Conservation (phyloP, 2,888 invertebrate genomes). For the Nephrotoma guestfalica region DNA sequence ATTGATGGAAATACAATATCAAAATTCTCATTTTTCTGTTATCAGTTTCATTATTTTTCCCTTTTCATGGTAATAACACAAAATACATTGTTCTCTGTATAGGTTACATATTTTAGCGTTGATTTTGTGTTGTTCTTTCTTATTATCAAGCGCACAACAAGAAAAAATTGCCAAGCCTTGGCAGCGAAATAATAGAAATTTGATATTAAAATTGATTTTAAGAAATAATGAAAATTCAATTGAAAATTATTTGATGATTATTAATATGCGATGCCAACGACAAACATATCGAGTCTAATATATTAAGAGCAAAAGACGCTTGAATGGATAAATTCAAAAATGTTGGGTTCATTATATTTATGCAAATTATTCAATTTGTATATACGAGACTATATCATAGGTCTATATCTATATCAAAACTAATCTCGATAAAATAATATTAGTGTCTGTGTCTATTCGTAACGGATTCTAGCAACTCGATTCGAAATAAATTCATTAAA, state of each 20-base stretch:
- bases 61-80: neutral
- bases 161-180: neutral
- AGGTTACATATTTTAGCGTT: neutral
- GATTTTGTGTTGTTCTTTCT: neutral
- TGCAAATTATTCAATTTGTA: too few relatives aligned
- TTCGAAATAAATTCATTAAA: too few relatives aligned
- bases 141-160: neutral
- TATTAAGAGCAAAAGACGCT: too few relatives aligned
- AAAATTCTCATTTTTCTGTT: neutral
- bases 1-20: neutral
- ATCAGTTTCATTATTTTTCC: neutral
- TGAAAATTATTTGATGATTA: neutral
- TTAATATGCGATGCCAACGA: neutral
- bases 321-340: too few relatives aligned
- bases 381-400: too few relatives aligned
- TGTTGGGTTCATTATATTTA: too few relatives aligned
- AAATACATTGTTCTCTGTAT: neutral
- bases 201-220: neutral
- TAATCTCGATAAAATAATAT: too few relatives aligned
- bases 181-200: neutral
- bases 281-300: too few relatives aligned
- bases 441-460: too few relatives aligned
- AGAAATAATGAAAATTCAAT: neutral
- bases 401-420: too few relatives aligned
- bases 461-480: too few relatives aligned